Evolutionary conservation across 1,140 invertebrate species (phyloP).

Genomic region (Alviniconcha marisindica): DNA sequence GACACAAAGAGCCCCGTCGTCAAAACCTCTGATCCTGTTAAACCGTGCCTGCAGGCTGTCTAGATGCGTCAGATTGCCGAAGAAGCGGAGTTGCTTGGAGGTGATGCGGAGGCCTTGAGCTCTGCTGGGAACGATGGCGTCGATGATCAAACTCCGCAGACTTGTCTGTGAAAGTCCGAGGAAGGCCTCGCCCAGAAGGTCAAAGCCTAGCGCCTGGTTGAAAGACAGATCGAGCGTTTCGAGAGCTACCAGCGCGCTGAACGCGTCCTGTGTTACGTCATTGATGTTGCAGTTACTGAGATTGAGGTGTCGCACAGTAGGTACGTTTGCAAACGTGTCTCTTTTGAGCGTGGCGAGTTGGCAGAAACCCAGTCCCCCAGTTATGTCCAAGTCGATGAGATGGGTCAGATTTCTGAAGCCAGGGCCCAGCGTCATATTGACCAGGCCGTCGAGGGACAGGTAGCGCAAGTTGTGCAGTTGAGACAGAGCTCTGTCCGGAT

Average conservation of each 20-base stretch:
- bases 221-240: slow-evolving; percentile 34
- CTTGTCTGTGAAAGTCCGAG: slow-evolving; percentile 38
- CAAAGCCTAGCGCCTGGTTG: slow-evolving; percentile 37
- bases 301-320: slow-evolving; percentile 36
- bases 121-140: slow-evolving; percentile 11
- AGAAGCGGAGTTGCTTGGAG: slow-evolving; percentile 17
- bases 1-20: not conserved
- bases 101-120: slow-evolving; percentile 16
- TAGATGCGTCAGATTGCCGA: slow-evolving; percentile 27
- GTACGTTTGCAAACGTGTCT: slow-evolving; percentile 8
- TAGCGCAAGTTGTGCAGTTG: slow-evolving; percentile 1
- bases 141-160: slow-evolving; percentile 19
- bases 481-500: slow-evolving; percentile 20
- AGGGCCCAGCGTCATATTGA: slow-evolving; percentile 11
- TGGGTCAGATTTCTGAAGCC: slow-evolving; percentile 18
- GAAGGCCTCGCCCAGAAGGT: slow-evolving; percentile 8
- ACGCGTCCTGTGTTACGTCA: slow-evolving; percentile 34
- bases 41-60: not conserved
- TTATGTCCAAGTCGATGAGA: not conserved
- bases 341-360: not conserved
- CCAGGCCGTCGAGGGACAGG: slow-evolving; percentile 18
- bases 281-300: slow-evolving; percentile 37
- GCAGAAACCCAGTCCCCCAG: slow-evolving; percentile 6
- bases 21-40: slow-evolving; percentile 15
- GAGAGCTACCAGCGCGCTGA: slow-evolving; percentile 19